Evolutionary conservation across 2,113 vertebrate species (phyloP).

Genomic region (Sminthopsis crassicaudata): DNA sequence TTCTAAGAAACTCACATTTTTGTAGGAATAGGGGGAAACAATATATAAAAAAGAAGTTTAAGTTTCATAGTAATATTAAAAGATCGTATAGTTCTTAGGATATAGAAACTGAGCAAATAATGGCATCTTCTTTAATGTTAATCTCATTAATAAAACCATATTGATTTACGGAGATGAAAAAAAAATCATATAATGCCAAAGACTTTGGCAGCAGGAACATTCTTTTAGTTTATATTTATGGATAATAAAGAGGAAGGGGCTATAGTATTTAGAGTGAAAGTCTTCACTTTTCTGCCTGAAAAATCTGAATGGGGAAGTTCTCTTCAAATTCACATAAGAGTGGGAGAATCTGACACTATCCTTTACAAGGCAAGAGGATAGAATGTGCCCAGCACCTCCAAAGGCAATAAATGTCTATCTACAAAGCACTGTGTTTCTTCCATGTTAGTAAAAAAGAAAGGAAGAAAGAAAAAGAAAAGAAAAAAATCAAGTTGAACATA

Average conservation of each 20-base stretch:
- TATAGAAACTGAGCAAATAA: background rate
- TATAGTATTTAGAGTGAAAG: background rate
- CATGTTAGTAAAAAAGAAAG: too few relatives aligned
- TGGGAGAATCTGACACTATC: too few relatives aligned
- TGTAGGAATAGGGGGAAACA: background rate
- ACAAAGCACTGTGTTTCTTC: too few relatives aligned
- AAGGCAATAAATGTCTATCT: too few relatives aligned
- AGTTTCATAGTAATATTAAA: background rate
- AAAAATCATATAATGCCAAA: background rate
- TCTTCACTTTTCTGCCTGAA: background rate
- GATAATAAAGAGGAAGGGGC: background rate
- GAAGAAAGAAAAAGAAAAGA: too few relatives aligned
- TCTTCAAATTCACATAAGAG: background rate
- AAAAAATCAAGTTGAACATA: too few relatives aligned
- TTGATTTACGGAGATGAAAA: background rate
- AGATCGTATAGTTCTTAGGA: background rate
- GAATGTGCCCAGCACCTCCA: too few relatives aligned
- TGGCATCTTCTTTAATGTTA: background rate
- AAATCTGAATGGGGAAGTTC: background rate
- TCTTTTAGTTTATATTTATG: background rate
- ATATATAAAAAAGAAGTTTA: background rate
- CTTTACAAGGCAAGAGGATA: too few relatives aligned
- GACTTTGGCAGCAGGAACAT: background rate
- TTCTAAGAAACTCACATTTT: background rate
- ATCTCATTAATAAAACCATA: background rate